Evolutionary conservation across 2,888 invertebrate species (phyloP).

Genomic region (Hypselothyrea guttata): DNA sequence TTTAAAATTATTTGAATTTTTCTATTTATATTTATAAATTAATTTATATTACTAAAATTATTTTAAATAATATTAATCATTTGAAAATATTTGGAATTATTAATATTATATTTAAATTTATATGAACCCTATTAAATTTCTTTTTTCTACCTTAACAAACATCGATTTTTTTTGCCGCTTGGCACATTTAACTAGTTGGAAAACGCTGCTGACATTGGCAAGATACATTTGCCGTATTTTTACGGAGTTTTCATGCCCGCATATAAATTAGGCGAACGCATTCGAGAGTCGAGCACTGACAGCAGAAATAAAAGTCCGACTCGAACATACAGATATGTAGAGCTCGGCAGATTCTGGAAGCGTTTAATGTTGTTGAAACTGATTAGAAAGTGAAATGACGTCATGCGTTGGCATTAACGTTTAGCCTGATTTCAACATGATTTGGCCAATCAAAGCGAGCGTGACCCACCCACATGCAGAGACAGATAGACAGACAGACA

Average conservation of each 20-base stretch:
- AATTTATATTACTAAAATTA: no score
- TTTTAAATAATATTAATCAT: no score
- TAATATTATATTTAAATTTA: no score
- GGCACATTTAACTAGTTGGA: background rate
- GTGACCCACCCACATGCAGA: conserved; percentile 3
- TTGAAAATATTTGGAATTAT: no score
- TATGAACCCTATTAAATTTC: no score
- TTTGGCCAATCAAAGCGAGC: conserved; percentile 82
- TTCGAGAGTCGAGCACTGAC: conserved; percentile 58
- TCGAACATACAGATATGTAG: conserved; percentile 18
- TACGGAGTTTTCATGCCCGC: conserved; percentile 46
- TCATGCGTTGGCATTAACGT: conserved; percentile 74
- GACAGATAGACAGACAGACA: conserved; percentile 5
- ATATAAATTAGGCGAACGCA: conserved; percentile 60
- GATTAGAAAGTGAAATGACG: conserved; percentile 74
- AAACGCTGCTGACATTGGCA: conserved; percentile 13
- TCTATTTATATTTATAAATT: no score
- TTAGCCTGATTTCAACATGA: conserved; percentile 81
- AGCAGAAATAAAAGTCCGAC: conserved; percentile 32
- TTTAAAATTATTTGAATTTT: no score
- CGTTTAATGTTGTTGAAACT: conserved; percentile 49
- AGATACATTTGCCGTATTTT: conserved; percentile 2
- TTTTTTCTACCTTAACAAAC: no score
- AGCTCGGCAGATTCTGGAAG: no score
- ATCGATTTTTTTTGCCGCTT: background rate